Percentiles rank a stretch among this genome's conserved stretches.
These are phyloP conservation scores for Calvadosia cruxmelitensis DNA, from an alignment of 30 jellyfish, hydroid and myxozoan genomes.

Conservation along the genomic window DNA sequence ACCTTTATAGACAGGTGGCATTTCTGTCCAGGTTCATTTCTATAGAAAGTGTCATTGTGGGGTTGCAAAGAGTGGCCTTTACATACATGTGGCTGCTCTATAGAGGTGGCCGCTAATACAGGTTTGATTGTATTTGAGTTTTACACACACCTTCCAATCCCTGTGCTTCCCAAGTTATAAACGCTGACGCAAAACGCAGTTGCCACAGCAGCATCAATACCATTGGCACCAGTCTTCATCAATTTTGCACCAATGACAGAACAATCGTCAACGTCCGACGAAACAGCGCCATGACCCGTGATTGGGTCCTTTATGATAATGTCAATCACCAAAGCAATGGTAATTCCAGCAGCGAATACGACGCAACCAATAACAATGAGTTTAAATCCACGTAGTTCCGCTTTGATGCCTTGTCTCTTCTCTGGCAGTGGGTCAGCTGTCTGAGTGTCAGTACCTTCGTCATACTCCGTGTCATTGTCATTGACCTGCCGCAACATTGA, in stretches of 20 bases:
- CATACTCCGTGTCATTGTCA: too few species aligned
- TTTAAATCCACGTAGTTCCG: constrained; percentile 48
- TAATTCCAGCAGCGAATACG: constrained; percentile 32
- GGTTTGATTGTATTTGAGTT: too few species aligned
- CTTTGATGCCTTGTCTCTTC: background rate
- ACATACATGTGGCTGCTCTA: too few species aligned
- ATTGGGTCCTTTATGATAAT: constrained; percentile 31
- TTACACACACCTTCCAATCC: constrained; percentile 35
- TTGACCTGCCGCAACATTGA: background rate
- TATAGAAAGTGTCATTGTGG: too few species aligned
- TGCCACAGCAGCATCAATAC: constrained; percentile 55
- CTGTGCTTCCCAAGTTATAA: constrained; percentile 32
- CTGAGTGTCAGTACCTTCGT: background rate
- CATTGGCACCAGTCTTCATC: constrained; percentile 31
- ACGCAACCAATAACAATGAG: constrained; percentile 57
- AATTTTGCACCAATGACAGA: constrained; percentile 35
- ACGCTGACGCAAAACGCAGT: constrained; percentile 28
- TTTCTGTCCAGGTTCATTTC: too few species aligned
- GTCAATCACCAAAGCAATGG: constrained; percentile 45
- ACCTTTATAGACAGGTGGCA: too few species aligned
- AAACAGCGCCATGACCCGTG: constrained; percentile 62
- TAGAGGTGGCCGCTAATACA: too few species aligned
- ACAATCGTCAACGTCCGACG: constrained; percentile 43
- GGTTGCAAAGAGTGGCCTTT: too few species aligned
- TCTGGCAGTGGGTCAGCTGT: background rate